Percentiles rank a stretch among this genome's conserved stretches.
These are phyloP conservation scores for Cotesia glomerata DNA, from an alignment of 1,140 invertebrate species.

Conservation along the genomic window DNA sequence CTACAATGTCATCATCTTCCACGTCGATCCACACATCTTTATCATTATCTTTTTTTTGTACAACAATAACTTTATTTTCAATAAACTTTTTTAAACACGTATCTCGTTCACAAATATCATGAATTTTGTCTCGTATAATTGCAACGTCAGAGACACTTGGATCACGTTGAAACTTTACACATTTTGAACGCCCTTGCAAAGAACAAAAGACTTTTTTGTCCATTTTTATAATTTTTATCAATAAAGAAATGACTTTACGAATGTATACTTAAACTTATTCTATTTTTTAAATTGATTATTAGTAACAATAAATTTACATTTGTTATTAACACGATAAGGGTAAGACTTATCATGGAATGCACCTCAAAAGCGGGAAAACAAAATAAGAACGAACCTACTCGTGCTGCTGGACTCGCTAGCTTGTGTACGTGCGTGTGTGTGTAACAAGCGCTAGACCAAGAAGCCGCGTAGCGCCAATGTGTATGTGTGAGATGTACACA, in stretches of 20 bases:
- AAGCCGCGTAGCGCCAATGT: too few species aligned
- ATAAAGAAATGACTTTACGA: not conserved
- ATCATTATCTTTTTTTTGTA: slow-evolving; percentile 4
- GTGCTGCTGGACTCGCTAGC: too few species aligned
- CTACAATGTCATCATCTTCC: not conserved
- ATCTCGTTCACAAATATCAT: not conserved
- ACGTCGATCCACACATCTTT: not conserved
- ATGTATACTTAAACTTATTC: not conserved
- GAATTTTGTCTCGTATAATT: not conserved
- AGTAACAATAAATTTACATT: too few species aligned
- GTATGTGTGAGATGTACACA: too few species aligned
- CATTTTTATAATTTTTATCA: not conserved
- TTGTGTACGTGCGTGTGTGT: too few species aligned
- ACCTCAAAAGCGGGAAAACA: too few species aligned
- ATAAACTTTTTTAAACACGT: not conserved
- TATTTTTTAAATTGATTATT: not conserved
- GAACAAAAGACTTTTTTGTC: slow-evolving; percentile 3
- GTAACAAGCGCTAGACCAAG: too few species aligned
- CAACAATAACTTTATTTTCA: not conserved
- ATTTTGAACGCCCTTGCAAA: not conserved
- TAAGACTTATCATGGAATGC: too few species aligned
- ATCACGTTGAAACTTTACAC: not conserved
- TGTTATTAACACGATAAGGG: too few species aligned
- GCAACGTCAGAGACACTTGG: not conserved
- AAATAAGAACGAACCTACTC: too few species aligned